A percentile compares a stretch with the other conserved stretches of the same genome.
phyloP scores from a whole-genome alignment of 2,888 invertebrate genomes.

The Pharmacophagus antenor region DNA sequence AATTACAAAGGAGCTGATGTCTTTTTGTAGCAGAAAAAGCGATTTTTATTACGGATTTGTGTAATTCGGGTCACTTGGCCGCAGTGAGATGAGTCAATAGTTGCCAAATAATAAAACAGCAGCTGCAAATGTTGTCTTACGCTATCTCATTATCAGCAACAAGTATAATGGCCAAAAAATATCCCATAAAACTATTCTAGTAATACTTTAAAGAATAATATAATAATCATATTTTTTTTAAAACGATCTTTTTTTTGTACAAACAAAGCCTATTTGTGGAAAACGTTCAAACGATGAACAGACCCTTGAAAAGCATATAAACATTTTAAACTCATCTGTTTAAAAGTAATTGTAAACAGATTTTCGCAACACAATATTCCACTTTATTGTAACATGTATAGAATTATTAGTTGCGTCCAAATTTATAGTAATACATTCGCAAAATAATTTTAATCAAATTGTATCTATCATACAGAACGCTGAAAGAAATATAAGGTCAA shows the following conservation, averaged over 20 bases:
- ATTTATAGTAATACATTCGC: background rate
- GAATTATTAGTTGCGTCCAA: background rate
- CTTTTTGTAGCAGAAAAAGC: constrained; percentile 1
- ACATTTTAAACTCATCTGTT: background rate
- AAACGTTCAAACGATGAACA: background rate
- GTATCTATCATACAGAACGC: background rate
- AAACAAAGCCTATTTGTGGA: background rate
- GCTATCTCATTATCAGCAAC: background rate
- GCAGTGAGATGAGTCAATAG: constrained; percentile 24
- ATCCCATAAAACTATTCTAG: background rate
- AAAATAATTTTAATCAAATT: background rate
- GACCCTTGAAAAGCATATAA: background rate
- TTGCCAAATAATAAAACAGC: constrained; percentile 16
- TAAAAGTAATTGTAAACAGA: background rate
- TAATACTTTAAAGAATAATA: background rate
- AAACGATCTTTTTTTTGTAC: background rate
- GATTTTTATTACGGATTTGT: constrained; percentile 36
- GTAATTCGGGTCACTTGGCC: constrained; percentile 32
- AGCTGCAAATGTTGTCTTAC: background rate
- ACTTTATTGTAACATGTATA: background rate
- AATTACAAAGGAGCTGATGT: constrained; percentile 43
- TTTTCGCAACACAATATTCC: background rate
- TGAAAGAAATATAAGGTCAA: background rate
- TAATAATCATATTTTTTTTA: background rate
- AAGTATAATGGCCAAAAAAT: background rate